Evolutionary conservation across 2,797 vertebrate genomes (phyloP), one percentile per base, ranked within the genome.

Genomic region (Pangasius djambal): DNA sequence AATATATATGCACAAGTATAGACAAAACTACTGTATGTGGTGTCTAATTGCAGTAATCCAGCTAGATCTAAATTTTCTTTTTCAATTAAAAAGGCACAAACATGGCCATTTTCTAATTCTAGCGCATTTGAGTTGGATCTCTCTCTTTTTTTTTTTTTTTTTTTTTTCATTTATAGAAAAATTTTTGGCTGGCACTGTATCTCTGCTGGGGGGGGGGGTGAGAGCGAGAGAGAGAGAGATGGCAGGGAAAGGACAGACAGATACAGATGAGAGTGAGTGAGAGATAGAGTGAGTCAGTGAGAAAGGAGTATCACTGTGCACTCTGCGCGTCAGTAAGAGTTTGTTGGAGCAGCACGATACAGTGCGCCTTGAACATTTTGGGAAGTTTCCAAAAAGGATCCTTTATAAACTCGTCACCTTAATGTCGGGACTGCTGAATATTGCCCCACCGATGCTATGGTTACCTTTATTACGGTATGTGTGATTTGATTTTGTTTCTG

Each of bases 381-480:
- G 93, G 94, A 93, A 93, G 91, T 96, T 96, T 96, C 91, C 86
- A 55, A 89, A 87, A 91, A 89, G 89, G 89, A 91, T 96, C 94
- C 95, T 90, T 92, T 94, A 92, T 90, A 86, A 93, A 93, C 91
- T 94, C 94, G 94, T 95, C 94, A 95, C 95, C 95, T 97, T 96
- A 94, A 97, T 97, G 96, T 97, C 96, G 96, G 93, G 95, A 95
- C 93, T 95, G 95, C 95, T 95, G 96, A 95, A 97, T 95, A 94
- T 94, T 93, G 92, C 93, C 93, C 94, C 94, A 93, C 94, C 95
- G 96, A 96, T 96, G 96, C 96, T 97, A 97, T 97, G 96, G 96
- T 97, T 96, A 96, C 96, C 95, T 96, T 97, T 95, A 95, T 96
- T 96, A 96, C 96, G 96, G 96, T 97, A 96, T 89, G 96, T 91